These are phyloP conservation scores for Ophioninae sp. DNA, from an alignment of 2,888 invertebrate species.

Conservation along the genomic window DNA sequence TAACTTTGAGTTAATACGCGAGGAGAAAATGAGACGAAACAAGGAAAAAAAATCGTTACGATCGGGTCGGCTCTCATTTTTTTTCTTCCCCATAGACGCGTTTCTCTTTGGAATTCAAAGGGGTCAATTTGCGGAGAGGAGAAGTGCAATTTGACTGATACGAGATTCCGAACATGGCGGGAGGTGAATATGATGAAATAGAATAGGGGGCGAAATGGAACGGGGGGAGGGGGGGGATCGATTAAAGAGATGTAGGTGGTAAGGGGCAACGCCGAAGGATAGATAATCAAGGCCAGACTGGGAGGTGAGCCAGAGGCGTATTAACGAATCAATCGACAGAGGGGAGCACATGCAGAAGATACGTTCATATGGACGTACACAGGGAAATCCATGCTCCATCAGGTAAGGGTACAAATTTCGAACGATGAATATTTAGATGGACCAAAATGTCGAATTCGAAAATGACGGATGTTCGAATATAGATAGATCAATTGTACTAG, in stretches of 20 bases:
- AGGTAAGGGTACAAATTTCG: too few relatives aligned
- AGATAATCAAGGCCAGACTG: constrained; percentile 75
- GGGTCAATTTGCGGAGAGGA: constrained; percentile 35
- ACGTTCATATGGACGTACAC: neutral
- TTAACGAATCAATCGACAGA: constrained; percentile 76
- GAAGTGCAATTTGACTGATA: constrained; percentile 68
- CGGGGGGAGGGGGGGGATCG: constrained; percentile 44
- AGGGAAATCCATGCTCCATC: neutral
- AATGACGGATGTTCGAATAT: too few relatives aligned
- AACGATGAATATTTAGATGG: too few relatives aligned
- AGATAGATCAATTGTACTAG: too few relatives aligned
- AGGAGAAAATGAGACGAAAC: constrained; percentile 13
- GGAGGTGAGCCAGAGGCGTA: constrained; percentile 73
- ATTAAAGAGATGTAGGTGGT: constrained; percentile 69
- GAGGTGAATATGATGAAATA: constrained; percentile 36
- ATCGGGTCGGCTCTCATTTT: neutral
- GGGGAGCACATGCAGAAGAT: constrained; percentile 56
- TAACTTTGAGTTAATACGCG: neutral
- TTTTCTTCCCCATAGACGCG: neutral
- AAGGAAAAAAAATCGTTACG: neutral
- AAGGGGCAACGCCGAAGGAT: constrained; percentile 66
- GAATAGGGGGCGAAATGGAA: neutral
- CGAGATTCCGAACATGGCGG: constrained; percentile 19
- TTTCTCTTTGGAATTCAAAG: constrained; percentile 21
- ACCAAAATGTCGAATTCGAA: too few relatives aligned